phyloP scores from a whole-genome alignment of 2,113 vertebrate species.

The Thomomys bottae region DNA sequence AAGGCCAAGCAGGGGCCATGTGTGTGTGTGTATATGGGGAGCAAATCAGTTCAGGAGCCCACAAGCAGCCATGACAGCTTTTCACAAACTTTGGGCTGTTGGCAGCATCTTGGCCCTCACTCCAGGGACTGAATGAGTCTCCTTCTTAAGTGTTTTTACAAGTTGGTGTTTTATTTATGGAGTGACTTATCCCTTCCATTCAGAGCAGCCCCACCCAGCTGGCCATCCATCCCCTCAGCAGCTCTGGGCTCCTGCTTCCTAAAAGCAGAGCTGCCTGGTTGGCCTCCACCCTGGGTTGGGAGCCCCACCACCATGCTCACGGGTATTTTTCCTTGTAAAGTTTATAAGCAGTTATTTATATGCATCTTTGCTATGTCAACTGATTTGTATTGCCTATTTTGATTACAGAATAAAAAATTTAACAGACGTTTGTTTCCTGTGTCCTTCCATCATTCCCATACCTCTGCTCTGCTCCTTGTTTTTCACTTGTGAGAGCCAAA shows the following conservation, averaged over 20 bases:
- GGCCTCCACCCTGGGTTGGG: slow-evolving; percentile 65
- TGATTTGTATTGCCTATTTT: slow-evolving; percentile 80
- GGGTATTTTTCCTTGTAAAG: slow-evolving; percentile 64
- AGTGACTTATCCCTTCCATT: slow-evolving; percentile 74
- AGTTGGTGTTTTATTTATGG: slow-evolving; percentile 70
- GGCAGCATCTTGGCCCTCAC: slow-evolving; percentile 45
- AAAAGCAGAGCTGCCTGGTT: slow-evolving; percentile 54
- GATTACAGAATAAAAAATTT: slow-evolving; percentile 80
- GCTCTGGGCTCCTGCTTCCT: slow-evolving; percentile 61
- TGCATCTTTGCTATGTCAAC: slow-evolving; percentile 59
- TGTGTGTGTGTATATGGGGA: neutral
- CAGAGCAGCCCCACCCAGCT: slow-evolving; percentile 59
- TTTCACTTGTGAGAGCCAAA: slow-evolving; percentile 21
- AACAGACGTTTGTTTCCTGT: slow-evolving; percentile 55
- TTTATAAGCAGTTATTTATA: slow-evolving; percentile 67
- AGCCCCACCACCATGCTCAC: slow-evolving; percentile 71
- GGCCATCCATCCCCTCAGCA: slow-evolving; percentile 23
- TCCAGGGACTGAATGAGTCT: slow-evolving; percentile 50
- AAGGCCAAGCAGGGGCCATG: neutral
- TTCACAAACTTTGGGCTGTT: slow-evolving; percentile 34
- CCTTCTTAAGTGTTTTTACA: slow-evolving; percentile 67
- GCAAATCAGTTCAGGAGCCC: neutral
- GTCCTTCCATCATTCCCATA: neutral
- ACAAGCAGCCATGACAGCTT: neutral
- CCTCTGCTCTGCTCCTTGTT: neutral